A percentile compares a stretch with the other conserved stretches of the same genome.
These are phyloP conservation scores for Paramormyrops kingsleyae DNA, from an alignment of 2,113 vertebrate genomes.

Conservation along the genomic window DNA sequence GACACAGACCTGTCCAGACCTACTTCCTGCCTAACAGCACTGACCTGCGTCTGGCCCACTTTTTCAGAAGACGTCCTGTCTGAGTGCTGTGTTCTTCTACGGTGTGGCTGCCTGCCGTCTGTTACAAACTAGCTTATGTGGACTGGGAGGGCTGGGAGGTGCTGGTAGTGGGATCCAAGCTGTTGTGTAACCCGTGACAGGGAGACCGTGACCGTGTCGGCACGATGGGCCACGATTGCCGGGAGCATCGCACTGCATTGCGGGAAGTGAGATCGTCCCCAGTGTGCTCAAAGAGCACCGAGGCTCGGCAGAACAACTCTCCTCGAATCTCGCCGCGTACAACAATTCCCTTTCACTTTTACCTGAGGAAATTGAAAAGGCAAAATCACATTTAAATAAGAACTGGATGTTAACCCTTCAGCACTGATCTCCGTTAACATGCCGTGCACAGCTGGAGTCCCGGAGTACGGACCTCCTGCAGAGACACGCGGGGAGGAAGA, in stretches of 20 bases:
- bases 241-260: not conserved
- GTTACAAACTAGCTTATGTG: not conserved
- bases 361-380: conserved; percentile 31
- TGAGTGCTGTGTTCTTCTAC: not conserved
- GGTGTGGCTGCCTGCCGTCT: not conserved
- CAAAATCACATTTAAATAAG: conserved; percentile 20
- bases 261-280: not conserved
- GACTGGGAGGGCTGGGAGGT: not conserved
- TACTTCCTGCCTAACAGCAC: not conserved
- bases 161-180: not conserved
- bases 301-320: conserved; percentile 10
- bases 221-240: not conserved
- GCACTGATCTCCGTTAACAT: not conserved
- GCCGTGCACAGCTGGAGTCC: no score
- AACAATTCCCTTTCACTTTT: conserved; percentile 34
- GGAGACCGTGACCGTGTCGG: not conserved
- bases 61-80: not conserved
- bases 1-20: not conserved
- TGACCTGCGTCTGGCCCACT: not conserved
- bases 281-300: not conserved
- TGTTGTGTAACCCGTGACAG: not conserved
- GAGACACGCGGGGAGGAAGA: not conserved
- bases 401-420: not conserved
- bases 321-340: conserved; percentile 12
- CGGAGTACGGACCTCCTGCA: not conserved